These are phyloP conservation scores for Nylanderia fulva DNA, from an alignment of 1,140 invertebrate genomes.

Conservation along the genomic window DNA sequence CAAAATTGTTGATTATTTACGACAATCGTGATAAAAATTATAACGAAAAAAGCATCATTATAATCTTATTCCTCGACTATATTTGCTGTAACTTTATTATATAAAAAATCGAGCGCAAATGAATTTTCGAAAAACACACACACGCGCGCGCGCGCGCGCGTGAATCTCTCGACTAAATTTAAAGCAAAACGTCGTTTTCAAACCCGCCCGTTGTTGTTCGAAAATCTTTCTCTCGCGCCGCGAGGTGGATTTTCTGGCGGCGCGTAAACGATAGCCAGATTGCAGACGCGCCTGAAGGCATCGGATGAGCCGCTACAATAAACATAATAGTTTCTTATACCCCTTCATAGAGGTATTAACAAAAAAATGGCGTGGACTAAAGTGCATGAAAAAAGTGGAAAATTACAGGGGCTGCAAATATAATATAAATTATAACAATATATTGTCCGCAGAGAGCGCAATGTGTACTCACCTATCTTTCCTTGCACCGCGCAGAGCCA, in stretches of 20 bases:
- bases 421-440: too few species aligned
- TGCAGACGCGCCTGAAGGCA: not conserved
- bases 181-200: not conserved
- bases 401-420: not conserved
- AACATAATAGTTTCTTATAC: not conserved
- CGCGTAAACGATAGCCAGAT: constrained; percentile 36
- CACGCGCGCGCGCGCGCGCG: too few species aligned
- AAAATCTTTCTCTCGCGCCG: constrained; percentile 23
- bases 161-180: not conserved
- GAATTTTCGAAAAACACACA: not conserved
- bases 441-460: not conserved
- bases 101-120: not conserved
- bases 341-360: not conserved
- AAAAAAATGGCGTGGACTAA: not conserved
- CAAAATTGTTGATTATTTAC: not conserved
- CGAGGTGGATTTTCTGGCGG: constrained; percentile 7
- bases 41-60: not conserved
- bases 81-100: not conserved
- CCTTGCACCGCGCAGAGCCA: constrained; percentile 83
- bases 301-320: not conserved
- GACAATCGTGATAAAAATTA: not conserved
- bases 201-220: too few species aligned
- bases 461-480: constrained; percentile 80
- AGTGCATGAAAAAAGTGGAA: not conserved
- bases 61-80: not conserved